Conservation (phyloP, 2,888 invertebrate genomes). For the Kuschelorhynchus macadamiae region DNA sequence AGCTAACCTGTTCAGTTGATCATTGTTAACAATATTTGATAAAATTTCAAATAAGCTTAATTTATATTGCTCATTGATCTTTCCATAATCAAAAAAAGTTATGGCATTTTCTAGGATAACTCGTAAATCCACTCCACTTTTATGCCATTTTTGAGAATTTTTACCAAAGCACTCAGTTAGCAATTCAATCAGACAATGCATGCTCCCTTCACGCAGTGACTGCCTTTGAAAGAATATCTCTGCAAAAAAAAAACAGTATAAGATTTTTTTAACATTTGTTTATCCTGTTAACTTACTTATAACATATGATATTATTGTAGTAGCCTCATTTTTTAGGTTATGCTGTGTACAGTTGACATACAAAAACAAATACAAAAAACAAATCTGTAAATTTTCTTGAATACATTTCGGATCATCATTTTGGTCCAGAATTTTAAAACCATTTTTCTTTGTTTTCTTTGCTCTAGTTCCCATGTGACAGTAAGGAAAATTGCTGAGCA, state of each 20-base stretch:
- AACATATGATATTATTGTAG: conserved; percentile 70
- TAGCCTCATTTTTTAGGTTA: conserved; percentile 65
- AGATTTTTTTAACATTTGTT: not conserved
- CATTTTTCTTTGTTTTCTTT: conserved; percentile 64
- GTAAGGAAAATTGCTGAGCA: conserved; percentile 75
- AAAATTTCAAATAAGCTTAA: conserved; percentile 68
- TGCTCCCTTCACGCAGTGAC: conserved; percentile 49
- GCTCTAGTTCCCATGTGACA: conserved; percentile 65
- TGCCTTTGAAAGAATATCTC: conserved; percentile 32
- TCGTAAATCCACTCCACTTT: conserved; percentile 53
- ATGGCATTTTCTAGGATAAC: conserved; percentile 54
- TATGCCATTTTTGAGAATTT: conserved; percentile 55
- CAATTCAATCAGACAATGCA: conserved; percentile 53
- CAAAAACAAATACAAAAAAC: conserved; percentile 71
- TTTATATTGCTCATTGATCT: conserved; percentile 55
- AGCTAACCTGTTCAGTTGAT: conserved; percentile 62
- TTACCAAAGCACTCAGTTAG: conserved; percentile 54
- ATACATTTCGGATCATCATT: conserved; percentile 68
- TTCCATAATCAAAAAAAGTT: conserved; percentile 48
- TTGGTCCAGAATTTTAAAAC: conserved; percentile 66
- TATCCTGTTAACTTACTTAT: conserved; percentile 64
- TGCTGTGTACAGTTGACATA: conserved; percentile 68
- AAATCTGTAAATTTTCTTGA: conserved; percentile 72
- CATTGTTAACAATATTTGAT: conserved; percentile 68
- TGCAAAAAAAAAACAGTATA: not conserved